These are phyloP conservation scores for Silurus meridionalis DNA, from an alignment of 2,113 vertebrate species.

Conservation along the genomic window DNA sequence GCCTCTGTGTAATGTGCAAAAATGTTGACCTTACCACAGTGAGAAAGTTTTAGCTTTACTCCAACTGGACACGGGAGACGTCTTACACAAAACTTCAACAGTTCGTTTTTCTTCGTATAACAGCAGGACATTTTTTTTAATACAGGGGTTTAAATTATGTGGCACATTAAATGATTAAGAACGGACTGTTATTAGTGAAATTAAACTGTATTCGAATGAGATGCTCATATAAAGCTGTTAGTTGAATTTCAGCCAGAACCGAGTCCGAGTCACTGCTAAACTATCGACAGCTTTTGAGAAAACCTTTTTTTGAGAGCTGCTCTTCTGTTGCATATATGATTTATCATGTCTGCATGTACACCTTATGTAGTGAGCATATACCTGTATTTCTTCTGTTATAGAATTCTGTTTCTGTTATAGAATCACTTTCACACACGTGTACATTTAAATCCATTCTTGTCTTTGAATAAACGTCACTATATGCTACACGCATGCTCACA, in stretches of 20 bases:
- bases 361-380: background rate
- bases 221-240: background rate
- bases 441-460: constrained; percentile 18
- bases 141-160: background rate
- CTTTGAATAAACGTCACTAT: constrained; percentile 10
- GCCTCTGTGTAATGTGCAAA: background rate
- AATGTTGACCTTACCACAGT: background rate
- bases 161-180: background rate
- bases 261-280: background rate
- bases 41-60: background rate
- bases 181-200: too few species aligned
- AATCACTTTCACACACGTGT: background rate
- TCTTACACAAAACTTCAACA: background rate
- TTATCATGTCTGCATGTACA: background rate
- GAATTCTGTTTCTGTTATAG: too few species aligned
- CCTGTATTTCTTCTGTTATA: too few species aligned
- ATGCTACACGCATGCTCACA: background rate
- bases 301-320: too few species aligned
- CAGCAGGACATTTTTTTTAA: background rate
- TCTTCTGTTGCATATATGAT: background rate
- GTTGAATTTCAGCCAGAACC: background rate
- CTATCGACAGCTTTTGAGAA: background rate
- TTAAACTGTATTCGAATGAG: too few species aligned
- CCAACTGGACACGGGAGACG: background rate
- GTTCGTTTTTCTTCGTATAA: background rate